phyloP scores from a whole-genome alignment of 2,113 vertebrate genomes.

The Strix uralensis region DNA sequence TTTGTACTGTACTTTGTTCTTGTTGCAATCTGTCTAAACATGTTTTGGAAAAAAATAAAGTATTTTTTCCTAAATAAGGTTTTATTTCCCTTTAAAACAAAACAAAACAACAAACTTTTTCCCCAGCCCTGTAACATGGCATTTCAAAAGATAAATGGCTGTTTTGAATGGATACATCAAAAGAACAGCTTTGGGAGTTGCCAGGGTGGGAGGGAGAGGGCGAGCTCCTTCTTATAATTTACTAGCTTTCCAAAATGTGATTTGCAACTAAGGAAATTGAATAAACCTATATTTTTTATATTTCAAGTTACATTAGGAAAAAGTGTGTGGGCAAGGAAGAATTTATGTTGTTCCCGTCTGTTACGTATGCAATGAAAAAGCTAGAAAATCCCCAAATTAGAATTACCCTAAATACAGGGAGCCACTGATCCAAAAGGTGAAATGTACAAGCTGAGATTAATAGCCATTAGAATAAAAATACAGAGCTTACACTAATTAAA shows the following conservation, averaged over 20 bases:
- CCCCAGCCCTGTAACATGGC: neutral
- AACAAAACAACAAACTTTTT: neutral
- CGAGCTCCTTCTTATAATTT: neutral
- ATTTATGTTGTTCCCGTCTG: neutral
- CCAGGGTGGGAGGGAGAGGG: neutral
- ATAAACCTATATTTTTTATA: neutral
- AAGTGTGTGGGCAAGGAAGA: neutral
- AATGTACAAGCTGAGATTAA: neutral
- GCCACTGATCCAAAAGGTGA: neutral
- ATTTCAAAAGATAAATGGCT: neutral
- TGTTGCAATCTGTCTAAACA: neutral
- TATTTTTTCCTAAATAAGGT: neutral
- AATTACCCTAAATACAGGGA: neutral
- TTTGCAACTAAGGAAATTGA: neutral
- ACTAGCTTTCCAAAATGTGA: neutral
- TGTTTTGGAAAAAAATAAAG: conserved; percentile 34
- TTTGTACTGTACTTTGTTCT: conserved; percentile 37
- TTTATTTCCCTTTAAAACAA: neutral
- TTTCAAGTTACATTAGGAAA: neutral
- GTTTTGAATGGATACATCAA: neutral
- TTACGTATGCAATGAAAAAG: neutral
- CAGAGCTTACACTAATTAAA: neutral
- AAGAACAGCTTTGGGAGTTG: neutral
- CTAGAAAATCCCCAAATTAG: neutral
- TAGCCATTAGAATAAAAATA: neutral